Percentiles rank a stretch among this genome's conserved stretches.
Evolutionary conservation across 2,113 vertebrate species (phyloP).

Genomic region (Catagonus wagneri): DNA sequence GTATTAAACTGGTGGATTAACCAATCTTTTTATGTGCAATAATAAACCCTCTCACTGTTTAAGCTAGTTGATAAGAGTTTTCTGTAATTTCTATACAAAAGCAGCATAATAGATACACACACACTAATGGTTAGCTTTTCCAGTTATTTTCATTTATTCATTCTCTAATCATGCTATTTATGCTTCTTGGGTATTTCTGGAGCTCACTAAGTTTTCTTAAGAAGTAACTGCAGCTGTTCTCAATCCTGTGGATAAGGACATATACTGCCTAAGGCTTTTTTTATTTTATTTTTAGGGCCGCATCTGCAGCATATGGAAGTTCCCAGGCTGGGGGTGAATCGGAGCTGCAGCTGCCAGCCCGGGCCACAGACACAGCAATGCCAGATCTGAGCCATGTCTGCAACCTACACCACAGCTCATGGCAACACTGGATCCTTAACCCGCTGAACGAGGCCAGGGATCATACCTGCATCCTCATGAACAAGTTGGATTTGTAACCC

Average conservation of each 20-base stretch:
- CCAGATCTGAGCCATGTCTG: no score
- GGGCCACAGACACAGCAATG: no score
- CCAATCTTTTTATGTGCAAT: not conserved
- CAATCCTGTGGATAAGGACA: not conserved
- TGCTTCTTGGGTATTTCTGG: not conserved
- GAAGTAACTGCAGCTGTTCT: not conserved
- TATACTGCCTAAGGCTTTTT: not conserved
- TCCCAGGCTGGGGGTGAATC: no score
- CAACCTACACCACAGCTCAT: no score
- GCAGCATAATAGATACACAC: not conserved
- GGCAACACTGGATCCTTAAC: no score
- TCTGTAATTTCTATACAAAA: not conserved
- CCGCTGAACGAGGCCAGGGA: no score
- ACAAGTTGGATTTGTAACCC: no score
- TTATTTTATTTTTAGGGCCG: no score
- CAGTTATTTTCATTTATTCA: slow-evolving; percentile 13
- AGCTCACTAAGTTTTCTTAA: slow-evolving; percentile 7
- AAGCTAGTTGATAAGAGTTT: not conserved
- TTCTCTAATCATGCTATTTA: slow-evolving; percentile 15
- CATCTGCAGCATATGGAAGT: no score
- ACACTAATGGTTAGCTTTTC: not conserved
- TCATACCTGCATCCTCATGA: no score
- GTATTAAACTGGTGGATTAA: not conserved
- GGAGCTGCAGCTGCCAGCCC: no score
- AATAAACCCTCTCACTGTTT: not conserved